Evolutionary conservation across 2,797 vertebrate species (phyloP).

Genomic region (Pseudomugil tenellus): DNA sequence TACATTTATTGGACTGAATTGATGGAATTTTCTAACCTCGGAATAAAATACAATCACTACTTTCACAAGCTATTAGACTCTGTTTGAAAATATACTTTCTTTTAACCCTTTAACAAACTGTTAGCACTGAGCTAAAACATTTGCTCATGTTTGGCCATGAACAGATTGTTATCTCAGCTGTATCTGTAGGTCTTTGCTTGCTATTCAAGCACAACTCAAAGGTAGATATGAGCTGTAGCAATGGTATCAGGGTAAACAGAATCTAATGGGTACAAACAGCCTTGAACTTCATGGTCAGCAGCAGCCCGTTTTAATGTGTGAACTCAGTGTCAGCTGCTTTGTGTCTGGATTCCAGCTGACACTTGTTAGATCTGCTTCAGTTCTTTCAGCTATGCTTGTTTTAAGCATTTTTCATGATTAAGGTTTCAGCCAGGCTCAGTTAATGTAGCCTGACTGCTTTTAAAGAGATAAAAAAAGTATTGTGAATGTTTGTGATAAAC

Average conservation of each 20-base stretch:
- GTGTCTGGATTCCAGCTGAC: conserved; percentile 61
- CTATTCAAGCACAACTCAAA: conserved; percentile 29
- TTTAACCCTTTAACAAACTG: conserved; percentile 3
- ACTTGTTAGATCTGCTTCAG: conserved; percentile 53
- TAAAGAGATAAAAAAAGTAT: background rate
- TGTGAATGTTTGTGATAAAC: conserved; percentile 3
- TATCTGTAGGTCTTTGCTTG: conserved; percentile 21
- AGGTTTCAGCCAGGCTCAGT: conserved; percentile 13
- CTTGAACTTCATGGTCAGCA: conserved; percentile 47
- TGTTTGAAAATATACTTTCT: conserved; percentile 19
- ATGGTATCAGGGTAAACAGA: conserved; percentile 33
- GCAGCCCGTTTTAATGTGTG: conserved; percentile 60
- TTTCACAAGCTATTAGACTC: conserved; percentile 38
- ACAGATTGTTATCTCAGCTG: conserved; percentile 14
- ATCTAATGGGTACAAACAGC: conserved; percentile 42
- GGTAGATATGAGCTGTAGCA: conserved; percentile 33
- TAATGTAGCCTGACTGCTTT: conserved; percentile 5
- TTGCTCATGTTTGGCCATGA: background rate
- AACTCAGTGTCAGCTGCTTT: conserved; percentile 50
- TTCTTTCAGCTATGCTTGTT: conserved; percentile 43
- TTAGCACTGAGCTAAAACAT: conserved; percentile 4
- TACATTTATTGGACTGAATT: conserved; percentile 33
- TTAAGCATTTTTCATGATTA: conserved; percentile 42
- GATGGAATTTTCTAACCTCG: conserved; percentile 45
- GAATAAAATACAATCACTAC: conserved; percentile 32